These are phyloP conservation scores for Zaprionus tsacasi DNA, from an alignment of 1,140 invertebrate genomes.

Conservation along the genomic window DNA sequence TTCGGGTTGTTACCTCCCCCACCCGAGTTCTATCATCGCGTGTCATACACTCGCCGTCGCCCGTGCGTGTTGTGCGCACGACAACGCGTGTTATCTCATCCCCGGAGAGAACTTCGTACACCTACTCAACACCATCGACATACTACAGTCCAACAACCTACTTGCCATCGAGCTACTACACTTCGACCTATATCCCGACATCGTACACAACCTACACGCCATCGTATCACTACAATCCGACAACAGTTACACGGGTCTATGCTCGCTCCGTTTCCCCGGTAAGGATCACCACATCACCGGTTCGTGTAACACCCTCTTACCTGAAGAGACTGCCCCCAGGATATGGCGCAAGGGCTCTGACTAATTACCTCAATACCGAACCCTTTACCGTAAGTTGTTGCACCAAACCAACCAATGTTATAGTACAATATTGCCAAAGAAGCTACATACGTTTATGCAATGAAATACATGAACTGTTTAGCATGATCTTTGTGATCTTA, in stretches of 20 bases:
- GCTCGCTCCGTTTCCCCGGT: conserved; percentile 85
- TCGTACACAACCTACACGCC: conserved; percentile 78
- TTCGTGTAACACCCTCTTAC: conserved; percentile 88
- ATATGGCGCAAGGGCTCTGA: conserved; percentile 88
- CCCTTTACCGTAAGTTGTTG: conserved; percentile 78
- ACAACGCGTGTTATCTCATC: conserved; percentile 86
- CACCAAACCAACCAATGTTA: conserved; percentile 84
- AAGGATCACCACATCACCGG: conserved; percentile 85
- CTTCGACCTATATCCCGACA: conserved; percentile 70
- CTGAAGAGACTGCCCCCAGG: conserved; percentile 87
- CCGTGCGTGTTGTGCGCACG: conserved; percentile 85
- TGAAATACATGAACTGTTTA: conserved; percentile 1
- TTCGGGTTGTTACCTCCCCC: conserved; percentile 83
- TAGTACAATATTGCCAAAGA: background rate
- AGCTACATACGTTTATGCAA: conserved; percentile 1
- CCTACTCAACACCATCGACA: conserved; percentile 66
- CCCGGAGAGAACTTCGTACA: conserved; percentile 75
- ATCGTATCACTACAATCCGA: conserved; percentile 76
- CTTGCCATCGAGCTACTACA: conserved; percentile 86
- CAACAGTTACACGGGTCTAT: conserved; percentile 75
- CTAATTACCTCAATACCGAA: conserved; percentile 91
- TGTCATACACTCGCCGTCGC: conserved; percentile 84
- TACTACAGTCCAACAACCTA: conserved; percentile 69
- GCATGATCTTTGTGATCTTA: background rate
- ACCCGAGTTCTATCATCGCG: conserved; percentile 75